Conservation (phyloP, 2,888 invertebrate genomes). For the Diaperis boleti region DNA sequence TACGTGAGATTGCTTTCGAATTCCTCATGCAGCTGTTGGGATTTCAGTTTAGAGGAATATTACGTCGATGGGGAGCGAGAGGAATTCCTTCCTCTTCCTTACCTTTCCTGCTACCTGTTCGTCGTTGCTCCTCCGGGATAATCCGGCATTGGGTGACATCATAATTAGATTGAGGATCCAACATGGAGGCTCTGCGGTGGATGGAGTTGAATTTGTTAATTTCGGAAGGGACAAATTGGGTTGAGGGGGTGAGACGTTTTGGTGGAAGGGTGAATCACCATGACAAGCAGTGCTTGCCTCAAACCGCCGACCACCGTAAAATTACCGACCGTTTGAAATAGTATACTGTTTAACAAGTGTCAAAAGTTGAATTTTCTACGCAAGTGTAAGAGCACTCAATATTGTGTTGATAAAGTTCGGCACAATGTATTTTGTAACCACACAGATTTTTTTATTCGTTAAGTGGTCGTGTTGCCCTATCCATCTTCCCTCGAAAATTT, state of each 20-base stretch:
- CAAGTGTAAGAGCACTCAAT: no score
- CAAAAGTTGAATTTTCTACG: no score
- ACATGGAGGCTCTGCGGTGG: neutral
- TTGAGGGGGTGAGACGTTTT: neutral
- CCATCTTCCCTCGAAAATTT: no score
- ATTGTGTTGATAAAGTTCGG: no score
- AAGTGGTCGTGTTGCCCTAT: no score
- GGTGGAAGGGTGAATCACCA: neutral
- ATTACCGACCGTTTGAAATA: no score
- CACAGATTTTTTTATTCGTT: no score
- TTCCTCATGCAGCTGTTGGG: conserved; percentile 40
- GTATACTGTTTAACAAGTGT: no score
- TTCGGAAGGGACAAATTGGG: neutral
- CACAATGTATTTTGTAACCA: no score
- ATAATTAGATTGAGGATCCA: conserved; percentile 26
- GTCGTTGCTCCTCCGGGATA: conserved; percentile 7
- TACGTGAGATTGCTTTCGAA: conserved; percentile 43
- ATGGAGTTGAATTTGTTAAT: neutral
- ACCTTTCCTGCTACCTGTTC: conserved; percentile 25
- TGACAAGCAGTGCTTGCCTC: no score
- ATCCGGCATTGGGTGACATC: conserved; percentile 29
- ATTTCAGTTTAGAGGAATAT: conserved; percentile 38
- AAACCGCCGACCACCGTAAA: no score
- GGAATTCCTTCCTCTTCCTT: no score
- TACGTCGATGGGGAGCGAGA: conserved; percentile 20